Base-by-base conservation (phyloP, 2,888 invertebrate genomes). In the Uloborus plumipes region DNA sequence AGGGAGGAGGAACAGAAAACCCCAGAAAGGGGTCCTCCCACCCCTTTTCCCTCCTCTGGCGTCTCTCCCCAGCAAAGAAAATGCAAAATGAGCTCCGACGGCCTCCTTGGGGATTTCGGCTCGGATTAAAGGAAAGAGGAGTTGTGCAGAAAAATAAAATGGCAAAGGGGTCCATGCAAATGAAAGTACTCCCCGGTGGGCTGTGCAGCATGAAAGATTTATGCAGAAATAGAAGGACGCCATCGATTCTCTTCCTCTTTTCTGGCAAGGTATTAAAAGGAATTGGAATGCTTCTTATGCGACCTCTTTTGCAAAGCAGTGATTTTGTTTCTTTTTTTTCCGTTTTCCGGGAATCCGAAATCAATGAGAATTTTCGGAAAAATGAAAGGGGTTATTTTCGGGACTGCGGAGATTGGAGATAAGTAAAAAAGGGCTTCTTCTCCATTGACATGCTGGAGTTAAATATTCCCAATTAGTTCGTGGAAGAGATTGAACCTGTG, bases 171-270 rank as follows among this genome's bases (percentile, higher is more conserved):
- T 14, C 74, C 49, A 74, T 81, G 81, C 81, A 81, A 81, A 81
- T 81, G 81, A 75, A 81, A 81, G 73, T 61, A 61, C 72, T 59
- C 73, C 70, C 81, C 13, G 2, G 74, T n/a, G 74, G 55, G 58
- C 47, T 50, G 81, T 75, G 81, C 74, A 65, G 70, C 70, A 81
- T 81, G 81, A 81, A 81, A 81, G 75, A 81, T 81, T 75, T 81
- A 81, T 81, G 81, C 47, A 75, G 66, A 78, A 51, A 49, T 59
- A 64, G 71, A 18, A 47, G 26, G 66, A 49, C 49, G 64, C 55
- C 61, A 76, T 78, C 78, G 78, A 78, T 78, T 71, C 50, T 31
- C 39, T 49, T n/a, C 14, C 15, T 49, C 49, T 66, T 70, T 58
- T 47, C 58, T 58, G n/a, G 39, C 47, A 51, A 53, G 62, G 73